A percentile compares a stretch with the other conserved stretches of the same genome.
Evolutionary conservation across 23 tunicate species (phyloP).

Genomic region (Diplosoma virens): DNA sequence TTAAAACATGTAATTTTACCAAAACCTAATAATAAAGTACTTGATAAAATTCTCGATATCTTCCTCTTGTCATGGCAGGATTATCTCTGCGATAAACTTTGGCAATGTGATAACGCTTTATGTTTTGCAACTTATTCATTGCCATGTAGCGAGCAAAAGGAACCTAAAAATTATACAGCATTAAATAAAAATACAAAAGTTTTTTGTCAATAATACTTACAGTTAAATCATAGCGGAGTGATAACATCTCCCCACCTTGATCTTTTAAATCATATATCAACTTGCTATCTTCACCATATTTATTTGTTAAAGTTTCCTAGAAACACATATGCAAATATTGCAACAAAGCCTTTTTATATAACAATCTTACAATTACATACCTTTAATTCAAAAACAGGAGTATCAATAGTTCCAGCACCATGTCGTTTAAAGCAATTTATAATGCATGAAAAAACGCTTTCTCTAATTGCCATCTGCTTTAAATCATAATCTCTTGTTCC

Average conservation of each 20-base stretch:
- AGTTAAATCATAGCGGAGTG: slow-evolving; percentile 86
- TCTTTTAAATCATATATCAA: slow-evolving; percentile 91
- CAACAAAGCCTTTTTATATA: not conserved
- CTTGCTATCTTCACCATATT: slow-evolving; percentile 97
- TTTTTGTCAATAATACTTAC: slow-evolving; percentile 21
- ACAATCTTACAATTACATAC: not conserved
- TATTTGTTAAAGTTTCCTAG: slow-evolving; percentile 86
- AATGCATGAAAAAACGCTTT: slow-evolving; percentile 59
- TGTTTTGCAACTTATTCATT: slow-evolving; percentile 66
- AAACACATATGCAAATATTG: not conserved
- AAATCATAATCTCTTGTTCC: slow-evolving; percentile 91
- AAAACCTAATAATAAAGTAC: not conserved
- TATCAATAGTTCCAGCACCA: slow-evolving; percentile 95
- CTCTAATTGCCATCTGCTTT: slow-evolving; percentile 89
- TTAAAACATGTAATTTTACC: not conserved
- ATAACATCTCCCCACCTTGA: slow-evolving; percentile 89
- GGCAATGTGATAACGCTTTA: slow-evolving; percentile 95
- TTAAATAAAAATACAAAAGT: not conserved
- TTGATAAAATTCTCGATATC: slow-evolving; percentile 97
- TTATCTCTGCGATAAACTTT: slow-evolving; percentile 91
- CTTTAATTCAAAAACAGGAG: slow-evolving; percentile 97
- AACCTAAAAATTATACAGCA: slow-evolving; percentile 18
- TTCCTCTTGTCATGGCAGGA: slow-evolving; percentile 93
- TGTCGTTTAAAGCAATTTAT: slow-evolving; percentile 84
- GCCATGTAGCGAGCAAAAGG: slow-evolving; percentile 95